Evolutionary conservation across 2,113 vertebrate genomes (phyloP), one percentile per base, ranked within the genome.

Genomic region (Ammodytes dubius): DNA sequence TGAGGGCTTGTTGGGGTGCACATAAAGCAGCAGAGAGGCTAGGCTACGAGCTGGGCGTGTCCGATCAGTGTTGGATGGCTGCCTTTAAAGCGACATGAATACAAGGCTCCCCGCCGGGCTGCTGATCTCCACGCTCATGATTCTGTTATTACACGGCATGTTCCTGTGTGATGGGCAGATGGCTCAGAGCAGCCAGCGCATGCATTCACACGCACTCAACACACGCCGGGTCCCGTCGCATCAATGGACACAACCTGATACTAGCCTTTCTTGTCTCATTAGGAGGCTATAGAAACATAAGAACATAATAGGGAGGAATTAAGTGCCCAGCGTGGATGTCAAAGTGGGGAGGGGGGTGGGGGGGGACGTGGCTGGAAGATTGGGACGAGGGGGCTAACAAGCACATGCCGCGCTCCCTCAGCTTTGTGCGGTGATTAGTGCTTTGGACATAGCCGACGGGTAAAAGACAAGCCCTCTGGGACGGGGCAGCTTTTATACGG

Each of bases 251-350:
- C 91, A 89, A 93, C 92, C 92, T 89, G 90, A 92, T 92, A 91
- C 91, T 92, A 89, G 88, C 86, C 92, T 91, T 93, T 91, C 92
- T 93, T 92, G 88, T 93, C 92, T 94, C 93, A 94, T 94, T 94
- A 93, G 85, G 74, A 89, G 86, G 90, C 93, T 93, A 93, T 93
- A 91, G 92, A 93, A 94, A 91, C 92, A 93, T 93, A 92, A 92
- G 92, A 90, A 89, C 88, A 94, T 92, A 94, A 94, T 94, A 90
- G 92, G 84, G 84, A 78, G 91, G 93, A 93, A 94, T 94, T 93
- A 94, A 92, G 92, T 93, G 92, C 86, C 91, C 80, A 27, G 78
- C 85, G 90, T 77, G 86, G 90, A 89, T 92, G 93, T 93, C 92
- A 93, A 91, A 93, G n/a, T n/a, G n/a, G n/a, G n/a, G n/a, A n/a